A percentile compares a stretch with the other conserved stretches of the same genome.
phyloP scores from a whole-genome alignment of 2,888 invertebrate species.

The Yponomeuta evonymella region DNA sequence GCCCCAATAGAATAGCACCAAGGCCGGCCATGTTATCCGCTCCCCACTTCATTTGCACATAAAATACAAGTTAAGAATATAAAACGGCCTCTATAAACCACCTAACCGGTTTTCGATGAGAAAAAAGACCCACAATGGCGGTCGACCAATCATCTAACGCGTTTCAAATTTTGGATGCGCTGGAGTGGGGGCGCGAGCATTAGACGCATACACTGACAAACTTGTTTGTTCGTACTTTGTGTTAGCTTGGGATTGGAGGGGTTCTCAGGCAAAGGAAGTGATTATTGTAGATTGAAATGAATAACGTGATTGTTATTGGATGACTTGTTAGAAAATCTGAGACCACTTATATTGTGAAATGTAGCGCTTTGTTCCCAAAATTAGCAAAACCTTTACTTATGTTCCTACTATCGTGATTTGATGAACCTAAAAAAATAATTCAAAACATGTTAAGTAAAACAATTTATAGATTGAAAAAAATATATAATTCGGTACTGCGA shows the following conservation, averaged over 20 bases:
- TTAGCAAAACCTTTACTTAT: too few relatives aligned
- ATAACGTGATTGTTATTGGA: not conserved
- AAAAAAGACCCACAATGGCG: constrained; percentile 24
- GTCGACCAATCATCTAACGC: constrained; percentile 62
- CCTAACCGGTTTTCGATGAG: constrained; percentile 14
- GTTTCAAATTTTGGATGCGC: constrained; percentile 65
- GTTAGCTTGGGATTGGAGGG: constrained; percentile 3
- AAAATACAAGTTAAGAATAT: constrained; percentile 27
- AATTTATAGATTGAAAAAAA: too few relatives aligned
- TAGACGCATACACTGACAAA: constrained; percentile 41
- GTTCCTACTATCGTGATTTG: too few relatives aligned
- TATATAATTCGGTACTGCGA: too few relatives aligned
- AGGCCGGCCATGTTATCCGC: constrained; percentile 1
- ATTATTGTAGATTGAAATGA: not conserved
- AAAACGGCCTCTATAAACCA: constrained; percentile 26
- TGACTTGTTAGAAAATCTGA: not conserved
- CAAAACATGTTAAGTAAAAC: too few relatives aligned
- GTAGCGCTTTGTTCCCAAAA: not conserved
- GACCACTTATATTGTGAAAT: not conserved
- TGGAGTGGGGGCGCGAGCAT: constrained; percentile 40
- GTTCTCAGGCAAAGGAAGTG: constrained; percentile 2
- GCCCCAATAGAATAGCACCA: not conserved
- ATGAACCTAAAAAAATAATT: too few relatives aligned
- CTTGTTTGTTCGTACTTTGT: not conserved
- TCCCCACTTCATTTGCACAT: constrained; percentile 7